Evolutionary conservation across 92 coral and sea anemone species (phyloP), one percentile per base, ranked within the genome.

Genomic region (Epizoanthus illoricatus): DNA sequence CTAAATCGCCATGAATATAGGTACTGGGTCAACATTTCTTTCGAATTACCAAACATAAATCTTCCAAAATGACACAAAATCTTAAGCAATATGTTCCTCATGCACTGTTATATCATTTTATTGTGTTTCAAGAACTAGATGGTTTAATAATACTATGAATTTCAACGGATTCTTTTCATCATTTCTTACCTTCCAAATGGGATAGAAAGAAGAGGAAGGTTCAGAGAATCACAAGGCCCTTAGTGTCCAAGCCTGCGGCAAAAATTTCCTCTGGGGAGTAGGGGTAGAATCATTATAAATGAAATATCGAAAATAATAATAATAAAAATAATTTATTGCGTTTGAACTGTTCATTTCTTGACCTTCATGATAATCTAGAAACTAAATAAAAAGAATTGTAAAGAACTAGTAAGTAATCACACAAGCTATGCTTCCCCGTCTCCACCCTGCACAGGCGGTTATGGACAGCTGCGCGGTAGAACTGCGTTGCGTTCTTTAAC

Each of bases 161-260:
- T 9, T 42, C 36, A 42, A 18, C 16, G 28, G 82, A 78, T 78
- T 24, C 41, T 42, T 2, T n/a, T 16, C 71, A 13, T 21, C 71
- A 60, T 41, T 63, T 63, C 71, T 15, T 78, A 78, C 82, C 82
- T 78, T 78, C 69, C 82, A 78, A 62, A 63, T 61, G 61, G 65
- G 69, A 78, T 61, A 41, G 71, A 42, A 62, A 56, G 82, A 78
- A 78, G 82, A 78, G 82, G 56, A 78, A 62, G 71, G 52, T 42
- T 63, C 60, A 21, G 59, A 43, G 21, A 19, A 78, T 9, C 20
- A 52, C 54, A 62, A 6, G 33, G 39, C 6, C 19, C 82, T 78
- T 78, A 78, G 82, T 42, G 23, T 66, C 82, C 82, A 23, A 41
- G 82, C 82, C 57, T 42, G 57, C 21, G 12, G 23, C 21, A 78